These are phyloP conservation scores for Smittia sp. DNA, from an alignment of 2,888 invertebrate species.

Conservation along the genomic window DNA sequence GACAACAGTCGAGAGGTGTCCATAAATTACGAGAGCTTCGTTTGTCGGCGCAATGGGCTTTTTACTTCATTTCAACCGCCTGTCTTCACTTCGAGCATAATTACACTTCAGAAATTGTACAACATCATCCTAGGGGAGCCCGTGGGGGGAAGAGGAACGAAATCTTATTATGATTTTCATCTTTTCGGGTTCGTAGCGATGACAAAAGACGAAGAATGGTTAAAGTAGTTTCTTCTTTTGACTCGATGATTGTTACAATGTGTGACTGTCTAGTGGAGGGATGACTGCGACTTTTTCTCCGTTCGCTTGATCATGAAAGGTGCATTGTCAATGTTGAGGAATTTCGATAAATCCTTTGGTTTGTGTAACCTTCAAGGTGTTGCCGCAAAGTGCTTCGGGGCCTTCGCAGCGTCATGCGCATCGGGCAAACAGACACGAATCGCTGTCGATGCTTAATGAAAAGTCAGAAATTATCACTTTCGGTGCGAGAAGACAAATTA, in stretches of 20 bases:
- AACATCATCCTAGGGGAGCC: slow-evolving; percentile 26
- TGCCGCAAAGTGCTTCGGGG: background rate
- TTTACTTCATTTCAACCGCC: background rate
- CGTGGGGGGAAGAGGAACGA: background rate
- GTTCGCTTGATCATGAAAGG: background rate
- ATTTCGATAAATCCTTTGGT: slow-evolving; percentile 26
- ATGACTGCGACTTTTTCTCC: slow-evolving; percentile 27
- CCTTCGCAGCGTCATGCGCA: background rate
- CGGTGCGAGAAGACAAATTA: slow-evolving; percentile 14
- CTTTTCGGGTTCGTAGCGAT: background rate
- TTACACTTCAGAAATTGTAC: slow-evolving; percentile 30
- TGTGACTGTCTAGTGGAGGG: slow-evolving; percentile 33
- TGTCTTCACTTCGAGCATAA: slow-evolving; percentile 31
- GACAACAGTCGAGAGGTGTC: slow-evolving; percentile 35
- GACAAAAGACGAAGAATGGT: slow-evolving; percentile 18
- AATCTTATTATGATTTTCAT: background rate
- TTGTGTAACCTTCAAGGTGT: slow-evolving; percentile 20
- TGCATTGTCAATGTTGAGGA: slow-evolving; percentile 10
- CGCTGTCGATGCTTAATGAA: slow-evolving; percentile 23
- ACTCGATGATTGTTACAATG: slow-evolving; percentile 7
- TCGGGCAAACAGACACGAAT: background rate
- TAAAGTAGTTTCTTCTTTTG: slow-evolving; percentile 20
- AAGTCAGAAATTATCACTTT: slow-evolving; percentile 21
- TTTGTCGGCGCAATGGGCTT: slow-evolving; percentile 28
- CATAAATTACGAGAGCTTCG: slow-evolving; percentile 15